A percentile compares a stretch with the other conserved stretches of the same genome.
Evolutionary conservation across 1,140 invertebrate species (phyloP).

Genomic region (Solenopsis fugax): DNA sequence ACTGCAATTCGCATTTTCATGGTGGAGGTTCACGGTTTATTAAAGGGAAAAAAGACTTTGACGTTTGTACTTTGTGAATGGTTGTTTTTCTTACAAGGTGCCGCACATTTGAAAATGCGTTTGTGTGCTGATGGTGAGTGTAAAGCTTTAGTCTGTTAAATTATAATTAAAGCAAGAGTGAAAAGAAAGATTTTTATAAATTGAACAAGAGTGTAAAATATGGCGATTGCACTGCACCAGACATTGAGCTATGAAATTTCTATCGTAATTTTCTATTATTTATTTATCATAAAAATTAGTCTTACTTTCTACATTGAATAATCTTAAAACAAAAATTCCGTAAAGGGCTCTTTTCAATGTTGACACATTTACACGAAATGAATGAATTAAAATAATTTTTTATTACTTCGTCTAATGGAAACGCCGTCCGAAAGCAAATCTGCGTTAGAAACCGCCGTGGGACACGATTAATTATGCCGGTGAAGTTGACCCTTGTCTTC

Average conservation of each 20-base stretch:
- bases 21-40: constrained; percentile 83
- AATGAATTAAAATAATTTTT: neutral
- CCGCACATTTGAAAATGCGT: neutral
- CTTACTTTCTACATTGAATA: neutral
- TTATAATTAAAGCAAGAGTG: neutral
- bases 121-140: no score
- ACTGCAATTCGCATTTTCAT: constrained; percentile 81
- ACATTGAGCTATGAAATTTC: neutral
- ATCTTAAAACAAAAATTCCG: neutral
- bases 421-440: constrained; percentile 38
- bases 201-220: neutral
- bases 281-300: neutral
- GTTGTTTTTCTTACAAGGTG: constrained; percentile 25
- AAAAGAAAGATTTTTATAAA: neutral
- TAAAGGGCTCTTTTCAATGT: neutral
- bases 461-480: constrained; percentile 56
- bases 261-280: neutral
- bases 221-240: neutral
- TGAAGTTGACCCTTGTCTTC: constrained; percentile 60
- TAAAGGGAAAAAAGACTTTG: constrained; percentile 81
- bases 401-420: constrained; percentile 18
- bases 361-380: neutral
- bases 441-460: constrained; percentile 28
- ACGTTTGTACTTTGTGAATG: constrained; percentile 29
- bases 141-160: constrained; percentile 2